A percentile compares a stretch with the other conserved stretches of the same genome.
These are phyloP conservation scores for Alectura lathami DNA, from an alignment of 2,113 vertebrate species.

Conservation along the genomic window DNA sequence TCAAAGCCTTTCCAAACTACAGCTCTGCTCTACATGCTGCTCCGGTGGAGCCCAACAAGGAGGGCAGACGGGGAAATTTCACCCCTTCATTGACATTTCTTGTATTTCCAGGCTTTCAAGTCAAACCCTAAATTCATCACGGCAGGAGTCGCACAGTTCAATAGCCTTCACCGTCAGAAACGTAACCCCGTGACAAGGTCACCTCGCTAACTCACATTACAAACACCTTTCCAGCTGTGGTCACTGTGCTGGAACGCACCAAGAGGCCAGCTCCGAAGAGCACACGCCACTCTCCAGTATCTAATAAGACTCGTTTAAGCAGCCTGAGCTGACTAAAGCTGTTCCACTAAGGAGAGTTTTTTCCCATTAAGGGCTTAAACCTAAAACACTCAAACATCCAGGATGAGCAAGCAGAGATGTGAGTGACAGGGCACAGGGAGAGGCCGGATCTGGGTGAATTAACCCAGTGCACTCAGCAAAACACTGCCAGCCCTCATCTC, in stretches of 20 bases:
- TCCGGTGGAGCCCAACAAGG: neutral
- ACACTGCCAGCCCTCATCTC: neutral
- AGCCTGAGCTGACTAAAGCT: conserved; percentile 59
- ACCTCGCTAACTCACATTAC: neutral
- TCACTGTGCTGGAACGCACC: neutral
- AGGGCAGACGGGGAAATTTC: neutral
- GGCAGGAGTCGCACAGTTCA: neutral
- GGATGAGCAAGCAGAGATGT: neutral
- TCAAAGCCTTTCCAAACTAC: conserved; percentile 1
- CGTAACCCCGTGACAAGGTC: rapidly evolving
- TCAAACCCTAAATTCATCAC: neutral
- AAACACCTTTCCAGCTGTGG: neutral
- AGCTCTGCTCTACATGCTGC: neutral
- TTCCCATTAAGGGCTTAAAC: neutral
- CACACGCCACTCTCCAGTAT: neutral
- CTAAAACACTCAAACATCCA: neutral
- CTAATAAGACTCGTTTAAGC: conserved; percentile 59
- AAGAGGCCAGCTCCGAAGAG: neutral
- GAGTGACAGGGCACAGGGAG: neutral
- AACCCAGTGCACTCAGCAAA: neutral
- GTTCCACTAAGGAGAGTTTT: conserved; percentile 27
- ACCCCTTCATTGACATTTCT: neutral
- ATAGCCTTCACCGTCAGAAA: neutral
- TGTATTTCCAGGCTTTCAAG: neutral
- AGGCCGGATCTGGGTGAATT: neutral